phyloP scores from a whole-genome alignment of 2,888 invertebrate species.

The Parnassius orleans region DNA sequence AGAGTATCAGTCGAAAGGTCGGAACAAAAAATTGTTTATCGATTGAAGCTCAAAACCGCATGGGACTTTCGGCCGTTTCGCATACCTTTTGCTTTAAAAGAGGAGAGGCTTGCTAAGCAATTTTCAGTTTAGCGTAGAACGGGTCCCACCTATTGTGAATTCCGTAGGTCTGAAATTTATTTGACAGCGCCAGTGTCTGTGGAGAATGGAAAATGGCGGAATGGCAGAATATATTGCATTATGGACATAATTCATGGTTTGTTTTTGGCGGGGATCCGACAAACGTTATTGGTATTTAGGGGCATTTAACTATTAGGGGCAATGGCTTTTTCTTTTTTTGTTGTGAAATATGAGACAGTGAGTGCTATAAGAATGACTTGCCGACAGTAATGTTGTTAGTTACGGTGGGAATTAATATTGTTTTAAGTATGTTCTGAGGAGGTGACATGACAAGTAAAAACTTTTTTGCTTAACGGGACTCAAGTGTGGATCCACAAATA shows the following conservation, averaged over 20 bases:
- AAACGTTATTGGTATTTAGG: constrained; percentile 79
- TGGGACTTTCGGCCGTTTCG: constrained; percentile 41
- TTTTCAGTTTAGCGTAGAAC: constrained; percentile 56
- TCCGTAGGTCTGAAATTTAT: constrained; percentile 78
- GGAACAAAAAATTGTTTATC: constrained; percentile 59
- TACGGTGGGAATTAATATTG: constrained; percentile 69
- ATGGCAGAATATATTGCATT: constrained; percentile 74
- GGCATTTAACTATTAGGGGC: constrained; percentile 71
- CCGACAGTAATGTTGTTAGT: constrained; percentile 63
- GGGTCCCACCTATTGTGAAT: constrained; percentile 77
- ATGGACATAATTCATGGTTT: constrained; percentile 79
- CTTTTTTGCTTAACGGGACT: constrained; percentile 14
- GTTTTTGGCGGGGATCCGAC: constrained; percentile 79
- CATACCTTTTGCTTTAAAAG: constrained; percentile 50
- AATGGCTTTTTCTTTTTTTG: constrained; percentile 56
- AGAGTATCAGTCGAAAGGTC: constrained; percentile 68
- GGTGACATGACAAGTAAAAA: constrained; percentile 23
- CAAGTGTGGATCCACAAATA: constrained; percentile 7
- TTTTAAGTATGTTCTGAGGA: constrained; percentile 48
- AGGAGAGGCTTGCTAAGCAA: constrained; percentile 56
- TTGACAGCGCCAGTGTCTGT: constrained; percentile 78
- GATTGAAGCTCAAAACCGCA: constrained; percentile 59
- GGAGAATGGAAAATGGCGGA: constrained; percentile 81
- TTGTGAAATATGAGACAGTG: constrained; percentile 64
- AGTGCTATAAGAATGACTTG: constrained; percentile 56